A percentile compares a stretch with the other conserved stretches of the same genome.
These are phyloP conservation scores for Podarcis lilfordi DNA, from an alignment of 2,797 vertebrate species.

Conservation along the genomic window DNA sequence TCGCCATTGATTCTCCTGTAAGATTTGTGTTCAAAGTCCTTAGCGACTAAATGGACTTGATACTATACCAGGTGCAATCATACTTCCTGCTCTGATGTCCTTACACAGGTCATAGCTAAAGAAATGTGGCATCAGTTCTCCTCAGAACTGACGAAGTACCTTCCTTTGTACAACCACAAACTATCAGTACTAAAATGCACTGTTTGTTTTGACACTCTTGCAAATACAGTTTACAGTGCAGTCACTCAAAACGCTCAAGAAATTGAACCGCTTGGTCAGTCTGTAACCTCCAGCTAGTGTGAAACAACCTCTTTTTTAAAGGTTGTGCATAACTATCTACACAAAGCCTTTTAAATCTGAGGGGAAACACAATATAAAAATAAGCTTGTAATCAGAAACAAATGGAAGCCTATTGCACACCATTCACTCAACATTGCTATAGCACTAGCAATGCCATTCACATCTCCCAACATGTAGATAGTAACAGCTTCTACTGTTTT, in stretches of 20 bases:
- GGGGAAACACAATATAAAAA: constrained; percentile 55
- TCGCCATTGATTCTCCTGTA: constrained; percentile 68
- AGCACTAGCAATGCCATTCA: too few relatives aligned
- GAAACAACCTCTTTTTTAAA: background rate
- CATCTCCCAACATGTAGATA: constrained; percentile 50
- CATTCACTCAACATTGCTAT: constrained; percentile 56
- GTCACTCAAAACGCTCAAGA: background rate
- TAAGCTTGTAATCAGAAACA: constrained; percentile 51
- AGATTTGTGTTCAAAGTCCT: constrained; percentile 71
- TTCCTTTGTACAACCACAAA: constrained; percentile 17
- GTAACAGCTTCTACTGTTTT: constrained; percentile 6
- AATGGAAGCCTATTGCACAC: constrained; percentile 67
- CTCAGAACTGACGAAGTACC: constrained; percentile 47
- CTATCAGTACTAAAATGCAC: background rate
- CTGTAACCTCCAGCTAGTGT: background rate
- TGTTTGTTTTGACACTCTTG: background rate
- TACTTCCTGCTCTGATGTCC: constrained; percentile 61
- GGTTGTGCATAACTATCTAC: constrained; percentile 1
- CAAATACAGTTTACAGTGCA: constrained; percentile 3
- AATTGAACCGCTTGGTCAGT: background rate
- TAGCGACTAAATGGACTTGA: constrained; percentile 73
- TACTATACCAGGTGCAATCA: constrained; percentile 68
- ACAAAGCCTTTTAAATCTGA: constrained; percentile 54
- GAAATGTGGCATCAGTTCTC: constrained; percentile 60
- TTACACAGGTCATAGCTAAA: constrained; percentile 47